phyloP scores from a whole-genome alignment of 2,797 vertebrate genomes.

The Falco novaeseelandiae region DNA sequence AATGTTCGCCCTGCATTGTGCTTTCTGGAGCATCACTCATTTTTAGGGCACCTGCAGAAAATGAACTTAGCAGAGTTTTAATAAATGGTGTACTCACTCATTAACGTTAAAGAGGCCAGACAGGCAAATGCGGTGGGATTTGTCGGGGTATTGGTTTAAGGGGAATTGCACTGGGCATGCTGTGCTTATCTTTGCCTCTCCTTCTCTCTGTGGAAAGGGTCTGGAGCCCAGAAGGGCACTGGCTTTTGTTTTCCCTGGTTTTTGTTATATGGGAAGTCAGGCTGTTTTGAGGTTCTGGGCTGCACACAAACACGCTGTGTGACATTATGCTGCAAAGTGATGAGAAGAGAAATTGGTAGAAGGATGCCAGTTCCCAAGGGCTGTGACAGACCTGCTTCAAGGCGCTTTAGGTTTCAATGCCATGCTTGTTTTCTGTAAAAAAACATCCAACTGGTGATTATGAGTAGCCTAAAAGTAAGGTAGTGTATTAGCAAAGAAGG shows the following conservation, averaged over 20 bases:
- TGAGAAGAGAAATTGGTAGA: neutral
- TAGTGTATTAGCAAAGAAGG: neutral
- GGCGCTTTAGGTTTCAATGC: neutral
- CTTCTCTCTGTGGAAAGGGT: neutral
- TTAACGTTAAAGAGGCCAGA: neutral
- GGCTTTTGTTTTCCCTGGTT: neutral
- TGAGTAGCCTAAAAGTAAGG: neutral
- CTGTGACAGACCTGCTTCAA: accelerated
- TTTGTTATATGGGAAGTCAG: neutral
- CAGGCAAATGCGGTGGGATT: neutral
- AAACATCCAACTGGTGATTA: neutral
- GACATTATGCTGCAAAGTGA: neutral
- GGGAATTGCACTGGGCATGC: neutral
- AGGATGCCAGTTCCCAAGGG: neutral
- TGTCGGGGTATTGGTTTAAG: neutral
- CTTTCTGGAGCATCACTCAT: constrained; percentile 13
- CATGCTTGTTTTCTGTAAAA: neutral
- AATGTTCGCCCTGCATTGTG: constrained; percentile 28
- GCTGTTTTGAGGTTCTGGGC: neutral
- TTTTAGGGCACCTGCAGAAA: constrained; percentile 41
- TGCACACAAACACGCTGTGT: neutral
- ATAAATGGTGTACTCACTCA: neutral
- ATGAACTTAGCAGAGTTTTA: constrained; percentile 66
- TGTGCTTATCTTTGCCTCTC: neutral
- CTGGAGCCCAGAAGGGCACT: neutral